Evolutionary conservation across 2,888 invertebrate species (phyloP), one percentile per base, ranked within the genome.

Genomic region (Noctua janthe): DNA sequence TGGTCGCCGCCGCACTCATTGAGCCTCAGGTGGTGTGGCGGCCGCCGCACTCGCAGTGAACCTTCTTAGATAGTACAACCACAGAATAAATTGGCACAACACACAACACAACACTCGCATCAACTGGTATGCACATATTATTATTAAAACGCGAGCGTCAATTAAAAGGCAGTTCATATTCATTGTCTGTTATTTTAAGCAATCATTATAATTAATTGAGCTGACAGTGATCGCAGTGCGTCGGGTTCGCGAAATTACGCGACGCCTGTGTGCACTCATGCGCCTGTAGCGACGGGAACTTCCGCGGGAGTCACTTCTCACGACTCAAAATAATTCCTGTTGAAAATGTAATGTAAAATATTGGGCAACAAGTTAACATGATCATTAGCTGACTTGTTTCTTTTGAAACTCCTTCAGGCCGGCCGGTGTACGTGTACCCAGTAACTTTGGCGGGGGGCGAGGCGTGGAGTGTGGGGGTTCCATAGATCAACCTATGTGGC

Each of bases 361-460:
- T 71, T 11, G n/a, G 23, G 43, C 43, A 39, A 72, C 80, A 49
- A 71, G 80, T 71, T 17, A n/a, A 66, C 56, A 39, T 67, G 66
- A 66, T 73, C 73, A 67, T 56, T 67, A 81, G 73, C n/a, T 35
- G 7, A 17, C 47, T 80, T 71, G 47, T 80, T 80, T 39, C 71
- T 47, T 54, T 62, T 79, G 69, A 59, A n/a, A 59, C 56, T 78
- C 13, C 23, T 69, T 29, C 62, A 77, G 20, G 43, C 13, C 13
- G 54, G 35, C 17, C 69, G 15, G 11, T 23, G 43, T 43, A 35
- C 35, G 17, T 35, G 43, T 35, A 17, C 47, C 13, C 35, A n/a
- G 76, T 76, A 29, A 1, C 20, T 6, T 6, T 0, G 8, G 54
- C 11, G 23, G 47, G 15, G 20, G 39, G 17, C 39, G 39, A 15